Evolutionary conservation across 2,113 vertebrate genomes (phyloP).

Genomic region (Nyctereutes procyonoides): DNA sequence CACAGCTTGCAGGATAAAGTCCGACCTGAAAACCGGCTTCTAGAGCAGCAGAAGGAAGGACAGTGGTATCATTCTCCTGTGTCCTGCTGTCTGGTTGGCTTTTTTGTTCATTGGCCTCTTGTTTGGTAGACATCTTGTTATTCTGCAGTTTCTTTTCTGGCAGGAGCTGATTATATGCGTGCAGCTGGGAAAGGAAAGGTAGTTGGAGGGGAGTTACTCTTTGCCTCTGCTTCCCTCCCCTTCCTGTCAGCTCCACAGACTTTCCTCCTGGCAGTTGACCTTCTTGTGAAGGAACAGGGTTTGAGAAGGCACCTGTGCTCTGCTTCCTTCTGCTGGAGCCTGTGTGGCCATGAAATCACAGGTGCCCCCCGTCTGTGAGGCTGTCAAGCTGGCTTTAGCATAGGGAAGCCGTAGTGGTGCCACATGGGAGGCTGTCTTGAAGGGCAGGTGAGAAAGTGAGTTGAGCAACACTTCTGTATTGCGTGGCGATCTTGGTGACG

Average conservation of each 20-base stretch:
- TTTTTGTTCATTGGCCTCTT: neutral
- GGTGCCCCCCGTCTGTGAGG: neutral
- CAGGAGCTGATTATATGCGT: neutral
- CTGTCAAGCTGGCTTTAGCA: neutral
- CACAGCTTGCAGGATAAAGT: neutral
- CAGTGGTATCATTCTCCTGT: neutral
- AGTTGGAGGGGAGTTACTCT: neutral
- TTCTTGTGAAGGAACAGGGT: neutral
- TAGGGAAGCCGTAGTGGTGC: neutral
- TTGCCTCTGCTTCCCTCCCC: neutral
- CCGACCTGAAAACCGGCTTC: neutral
- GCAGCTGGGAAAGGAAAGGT: neutral
- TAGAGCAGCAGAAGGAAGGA: neutral
- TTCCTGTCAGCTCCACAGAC: neutral
- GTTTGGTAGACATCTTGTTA: neutral
- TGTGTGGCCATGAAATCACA: neutral
- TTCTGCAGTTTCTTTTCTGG: neutral
- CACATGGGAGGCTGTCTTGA: rapidly evolving
- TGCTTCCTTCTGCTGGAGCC: rapidly evolving
- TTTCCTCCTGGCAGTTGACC: neutral
- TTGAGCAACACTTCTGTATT: neutral
- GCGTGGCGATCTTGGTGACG: neutral
- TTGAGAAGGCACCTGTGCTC: neutral
- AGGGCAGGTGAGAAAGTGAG: neutral
- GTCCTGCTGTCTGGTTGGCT: neutral